Evolutionary conservation across 2,888 invertebrate species (phyloP), one percentile per base, ranked within the genome.

Genomic region (Adelognathus sp.): DNA sequence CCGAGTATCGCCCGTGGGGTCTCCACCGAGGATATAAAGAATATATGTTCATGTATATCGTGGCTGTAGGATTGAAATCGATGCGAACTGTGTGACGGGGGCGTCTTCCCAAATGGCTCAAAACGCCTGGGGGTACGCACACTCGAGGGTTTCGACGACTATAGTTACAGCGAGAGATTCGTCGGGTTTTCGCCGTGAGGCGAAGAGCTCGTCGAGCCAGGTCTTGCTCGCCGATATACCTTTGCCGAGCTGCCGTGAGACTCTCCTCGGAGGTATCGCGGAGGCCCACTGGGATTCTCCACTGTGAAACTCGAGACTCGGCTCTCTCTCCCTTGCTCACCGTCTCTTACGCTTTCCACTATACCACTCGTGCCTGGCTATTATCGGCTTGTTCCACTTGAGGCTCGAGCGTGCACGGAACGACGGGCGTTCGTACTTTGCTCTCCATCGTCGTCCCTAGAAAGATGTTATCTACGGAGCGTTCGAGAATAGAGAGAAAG

Each of bases 341-440:
- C n/a, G n/a, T n/a, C n/a, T n/a, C n/a, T n/a, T n/a, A n/a, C n/a
- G n/a, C n/a, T n/a, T n/a, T n/a, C n/a, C n/a, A n/a, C n/a, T n/a
- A n/a, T n/a, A 46, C 46, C 50, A n/a, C 60, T 78, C 60, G 52
- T 66, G 63, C 64, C 69, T 69, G 60, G 72, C 79, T 75, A 79
- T 81, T 81, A 81, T 81, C 81, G 81, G 79, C 73, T 71, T 81
- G 81, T 77, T 79, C 77, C 77, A 81, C 77, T 81, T 75, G 75
- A 74, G 67, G 71, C 69, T 74, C 61, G 70, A 71, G 74, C 76
- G 73, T 66, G 46, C 73, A 63, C 77, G 67, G 69, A 79, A 76
- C 75, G 78, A 75, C 58, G 71, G 69, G 50, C 58, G 71, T 54
- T 72, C 54, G 52, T 36, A 69, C 46, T 56, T 29, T 58, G 9